Evolutionary conservation across 1,140 invertebrate genomes (phyloP).

Genomic region (Drosophila pseudoobscura): DNA sequence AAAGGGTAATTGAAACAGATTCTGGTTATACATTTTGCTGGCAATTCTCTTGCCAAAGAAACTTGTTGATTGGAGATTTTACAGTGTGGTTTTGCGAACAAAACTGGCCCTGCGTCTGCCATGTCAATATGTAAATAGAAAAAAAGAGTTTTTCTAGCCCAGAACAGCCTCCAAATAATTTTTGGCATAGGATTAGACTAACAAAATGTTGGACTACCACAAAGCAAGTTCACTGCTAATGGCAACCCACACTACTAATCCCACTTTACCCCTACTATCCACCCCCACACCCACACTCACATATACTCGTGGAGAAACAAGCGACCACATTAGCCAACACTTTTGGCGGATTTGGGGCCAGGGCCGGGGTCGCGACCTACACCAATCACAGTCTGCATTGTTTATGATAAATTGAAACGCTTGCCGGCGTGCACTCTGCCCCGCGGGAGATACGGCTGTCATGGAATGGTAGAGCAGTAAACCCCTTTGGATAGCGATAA

Average conservation of each 20-base stretch:
- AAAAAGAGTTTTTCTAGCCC: neutral
- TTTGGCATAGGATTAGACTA: neutral
- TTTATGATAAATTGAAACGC: conserved; percentile 73
- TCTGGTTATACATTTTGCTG: conserved; percentile 17
- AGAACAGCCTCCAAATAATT: neutral
- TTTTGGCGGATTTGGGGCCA: conserved; percentile 36
- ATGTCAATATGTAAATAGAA: no score
- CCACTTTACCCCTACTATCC: neutral
- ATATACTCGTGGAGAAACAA: conserved; percentile 41
- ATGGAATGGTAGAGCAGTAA: neutral
- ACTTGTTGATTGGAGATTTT: neutral
- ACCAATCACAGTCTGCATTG: conserved; percentile 67
- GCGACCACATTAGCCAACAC: conserved; percentile 52
- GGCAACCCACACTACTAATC: neutral
- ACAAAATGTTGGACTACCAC: no score
- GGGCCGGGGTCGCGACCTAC: conserved; percentile 59
- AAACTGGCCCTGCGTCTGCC: no score
- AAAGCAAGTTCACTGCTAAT: no score
- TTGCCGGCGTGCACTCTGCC: conserved; percentile 35
- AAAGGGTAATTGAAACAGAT: conserved; percentile 41
- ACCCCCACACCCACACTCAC: neutral
- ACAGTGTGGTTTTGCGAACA: no score
- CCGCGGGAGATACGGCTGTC: conserved; percentile 19
- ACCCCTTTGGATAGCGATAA: conserved; percentile 36
- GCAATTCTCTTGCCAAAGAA: neutral